Evolutionary conservation across 2,797 vertebrate species (phyloP).

Genomic region (Spondyliosoma cantharus): DNA sequence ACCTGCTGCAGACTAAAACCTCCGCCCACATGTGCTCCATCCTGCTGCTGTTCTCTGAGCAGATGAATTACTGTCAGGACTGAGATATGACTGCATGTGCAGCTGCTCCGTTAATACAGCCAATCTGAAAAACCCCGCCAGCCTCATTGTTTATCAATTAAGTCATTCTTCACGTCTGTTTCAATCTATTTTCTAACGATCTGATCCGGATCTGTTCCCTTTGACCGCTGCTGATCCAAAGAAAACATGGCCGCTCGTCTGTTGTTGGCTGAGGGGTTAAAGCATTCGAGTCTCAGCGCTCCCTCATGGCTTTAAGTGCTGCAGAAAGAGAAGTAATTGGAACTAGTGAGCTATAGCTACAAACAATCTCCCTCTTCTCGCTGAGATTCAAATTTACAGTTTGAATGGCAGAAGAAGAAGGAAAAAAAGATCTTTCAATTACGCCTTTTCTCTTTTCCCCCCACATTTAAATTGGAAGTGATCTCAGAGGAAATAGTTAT

Average conservation of each 20-base stretch:
- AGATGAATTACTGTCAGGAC: slow-evolving; percentile 26
- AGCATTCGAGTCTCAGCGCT: slow-evolving; percentile 33
- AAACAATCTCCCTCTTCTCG: slow-evolving; percentile 63
- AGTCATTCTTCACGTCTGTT: slow-evolving; percentile 40
- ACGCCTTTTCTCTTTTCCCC: slow-evolving; percentile 66
- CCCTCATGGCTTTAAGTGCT: slow-evolving; percentile 69
- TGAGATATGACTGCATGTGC: slow-evolving; percentile 25
- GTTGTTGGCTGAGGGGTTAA: slow-evolving; percentile 55
- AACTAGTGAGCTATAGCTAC: slow-evolving; percentile 66
- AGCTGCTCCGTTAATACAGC: slow-evolving; percentile 27
- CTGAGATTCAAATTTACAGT: slow-evolving; percentile 72
- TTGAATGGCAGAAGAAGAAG: slow-evolving; percentile 80
- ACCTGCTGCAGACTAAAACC: too few relatives aligned
- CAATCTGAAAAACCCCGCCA: slow-evolving; percentile 1
- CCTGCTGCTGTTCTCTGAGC: neutral
- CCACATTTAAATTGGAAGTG: slow-evolving; percentile 84
- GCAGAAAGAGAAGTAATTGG: slow-evolving; percentile 74
- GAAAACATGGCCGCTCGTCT: slow-evolving; percentile 48
- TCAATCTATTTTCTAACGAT: slow-evolving; percentile 24
- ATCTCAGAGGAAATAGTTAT: slow-evolving; percentile 86
- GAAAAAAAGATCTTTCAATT: slow-evolving; percentile 84
- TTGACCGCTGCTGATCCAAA: slow-evolving; percentile 48
- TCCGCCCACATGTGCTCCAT: neutral
- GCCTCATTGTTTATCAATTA: slow-evolving; percentile 51
- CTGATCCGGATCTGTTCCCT: slow-evolving; percentile 50